phyloP scores from a whole-genome alignment of 2,113 vertebrate genomes.

The Trachemys scripta region DNA sequence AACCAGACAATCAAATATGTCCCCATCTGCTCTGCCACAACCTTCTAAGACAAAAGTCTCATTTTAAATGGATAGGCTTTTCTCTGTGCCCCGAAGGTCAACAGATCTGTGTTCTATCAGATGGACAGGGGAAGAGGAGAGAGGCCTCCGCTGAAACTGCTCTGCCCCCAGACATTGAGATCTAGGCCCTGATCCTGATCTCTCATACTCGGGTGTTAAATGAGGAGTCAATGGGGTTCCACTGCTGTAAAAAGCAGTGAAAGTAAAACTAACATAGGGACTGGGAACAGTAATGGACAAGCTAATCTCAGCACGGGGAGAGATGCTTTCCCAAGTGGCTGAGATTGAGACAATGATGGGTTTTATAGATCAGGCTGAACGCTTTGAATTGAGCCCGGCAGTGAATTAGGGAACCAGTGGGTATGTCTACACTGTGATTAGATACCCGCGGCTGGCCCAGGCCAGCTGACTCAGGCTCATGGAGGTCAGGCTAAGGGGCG shows the following conservation, averaged over 20 bases:
- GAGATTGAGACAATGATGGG: not conserved
- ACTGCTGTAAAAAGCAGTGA: not conserved
- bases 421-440: not conserved
- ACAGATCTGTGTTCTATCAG: not conserved
- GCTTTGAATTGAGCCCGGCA: not conserved
- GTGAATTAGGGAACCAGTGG: not conserved
- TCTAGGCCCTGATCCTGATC: not conserved
- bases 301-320: fast-evolving
- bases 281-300: not conserved
- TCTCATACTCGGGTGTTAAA: not conserved
- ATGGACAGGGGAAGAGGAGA: fast-evolving
- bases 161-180: not conserved
- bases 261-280: not conserved
- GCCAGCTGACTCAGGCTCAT: not conserved
- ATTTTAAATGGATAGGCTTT: not conserved
- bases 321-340: not conserved
- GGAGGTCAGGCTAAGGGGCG: not conserved
- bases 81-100: not conserved
- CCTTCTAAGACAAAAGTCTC: not conserved
- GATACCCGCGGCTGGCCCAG: not conserved
- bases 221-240: not conserved
- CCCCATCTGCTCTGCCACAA: not conserved
- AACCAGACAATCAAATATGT: not conserved
- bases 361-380: not conserved
- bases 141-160: not conserved